Percentiles rank a stretch among this genome's conserved stretches.
Evolutionary conservation across 2,113 vertebrate species (phyloP).

Genomic region (Sinocyclocheilus maitianheensis): DNA sequence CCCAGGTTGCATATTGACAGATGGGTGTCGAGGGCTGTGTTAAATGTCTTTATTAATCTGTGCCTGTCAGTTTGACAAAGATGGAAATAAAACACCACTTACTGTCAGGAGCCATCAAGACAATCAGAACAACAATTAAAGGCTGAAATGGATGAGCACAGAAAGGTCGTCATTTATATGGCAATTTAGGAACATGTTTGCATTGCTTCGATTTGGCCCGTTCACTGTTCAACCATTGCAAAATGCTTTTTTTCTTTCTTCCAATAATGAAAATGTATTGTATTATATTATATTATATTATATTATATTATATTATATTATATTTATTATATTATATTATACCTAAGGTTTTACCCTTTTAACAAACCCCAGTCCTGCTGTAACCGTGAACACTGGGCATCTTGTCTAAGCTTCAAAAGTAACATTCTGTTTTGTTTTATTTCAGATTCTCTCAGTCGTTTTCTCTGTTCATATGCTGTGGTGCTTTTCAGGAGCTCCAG

Average conservation of each 20-base stretch:
- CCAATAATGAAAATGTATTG: too few relatives aligned
- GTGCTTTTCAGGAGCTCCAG: conserved; percentile 83
- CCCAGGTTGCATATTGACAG: conserved; percentile 57
- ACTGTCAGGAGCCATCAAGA: conserved; percentile 59
- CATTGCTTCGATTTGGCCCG: neutral
- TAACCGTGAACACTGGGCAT: neutral
- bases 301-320: too few relatives aligned
- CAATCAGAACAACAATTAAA: conserved; percentile 68
- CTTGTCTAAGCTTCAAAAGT: neutral
- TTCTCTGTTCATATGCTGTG: conserved; percentile 58
- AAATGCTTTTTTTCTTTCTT: too few relatives aligned
- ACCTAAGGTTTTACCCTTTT: too few relatives aligned
- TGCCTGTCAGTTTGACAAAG: conserved; percentile 73
- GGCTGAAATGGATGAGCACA: conserved; percentile 64
- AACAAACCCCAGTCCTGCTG: neutral
- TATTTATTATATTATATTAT: too few relatives aligned
- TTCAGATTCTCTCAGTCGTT: neutral
- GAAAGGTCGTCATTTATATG: conserved; percentile 44
- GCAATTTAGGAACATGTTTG: conserved; percentile 2
- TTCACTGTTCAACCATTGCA: too few relatives aligned
- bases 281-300: too few relatives aligned
- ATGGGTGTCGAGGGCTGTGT: conserved; percentile 69
- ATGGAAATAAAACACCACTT: conserved; percentile 70
- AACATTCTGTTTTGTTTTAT: conserved; percentile 2
- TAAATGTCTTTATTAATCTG: conserved; percentile 80